Percentiles rank a stretch among this genome's conserved stretches.
These are phyloP conservation scores for Crenichthys baileyi DNA, from an alignment of 2,797 vertebrate genomes.

Conservation along the genomic window DNA sequence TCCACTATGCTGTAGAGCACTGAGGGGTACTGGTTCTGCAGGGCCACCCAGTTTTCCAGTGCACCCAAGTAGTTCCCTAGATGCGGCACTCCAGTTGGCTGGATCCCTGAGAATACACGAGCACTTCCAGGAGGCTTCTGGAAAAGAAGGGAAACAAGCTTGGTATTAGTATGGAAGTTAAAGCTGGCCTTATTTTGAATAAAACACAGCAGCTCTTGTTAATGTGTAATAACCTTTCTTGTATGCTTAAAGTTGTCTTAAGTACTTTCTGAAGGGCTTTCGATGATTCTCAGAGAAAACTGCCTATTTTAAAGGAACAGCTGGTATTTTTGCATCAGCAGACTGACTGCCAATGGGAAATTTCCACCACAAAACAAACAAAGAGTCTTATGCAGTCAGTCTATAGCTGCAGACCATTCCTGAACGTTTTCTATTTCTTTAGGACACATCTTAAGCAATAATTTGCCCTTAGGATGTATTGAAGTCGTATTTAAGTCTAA, in stretches of 20 bases:
- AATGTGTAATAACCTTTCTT: neutral
- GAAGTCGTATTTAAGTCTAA: neutral
- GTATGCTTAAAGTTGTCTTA: neutral
- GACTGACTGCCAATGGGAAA: neutral
- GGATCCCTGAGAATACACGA: constrained; percentile 93
- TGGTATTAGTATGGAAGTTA: neutral
- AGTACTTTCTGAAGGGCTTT: neutral
- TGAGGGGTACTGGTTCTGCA: constrained; percentile 83
- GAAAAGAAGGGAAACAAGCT: neutral
- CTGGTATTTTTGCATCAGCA: neutral
- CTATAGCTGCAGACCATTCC: neutral
- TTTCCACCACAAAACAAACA: neutral
- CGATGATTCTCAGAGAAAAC: neutral
- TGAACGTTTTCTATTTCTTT: neutral
- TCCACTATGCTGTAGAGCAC: constrained; percentile 95
- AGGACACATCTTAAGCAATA: neutral
- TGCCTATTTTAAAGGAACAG: neutral
- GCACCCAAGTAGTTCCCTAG: constrained; percentile 95
- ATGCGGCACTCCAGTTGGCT: constrained; percentile 93
- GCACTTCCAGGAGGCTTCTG: constrained; percentile 45
- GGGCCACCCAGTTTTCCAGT: constrained; percentile 90
- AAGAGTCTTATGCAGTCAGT: neutral
- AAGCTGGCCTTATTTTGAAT: neutral
- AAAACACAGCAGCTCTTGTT: neutral
- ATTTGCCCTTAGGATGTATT: neutral